Percentiles rank a stretch among this genome's conserved stretches.
phyloP scores from a whole-genome alignment of 2,797 vertebrate species.

The Anolis apletophallus region DNA sequence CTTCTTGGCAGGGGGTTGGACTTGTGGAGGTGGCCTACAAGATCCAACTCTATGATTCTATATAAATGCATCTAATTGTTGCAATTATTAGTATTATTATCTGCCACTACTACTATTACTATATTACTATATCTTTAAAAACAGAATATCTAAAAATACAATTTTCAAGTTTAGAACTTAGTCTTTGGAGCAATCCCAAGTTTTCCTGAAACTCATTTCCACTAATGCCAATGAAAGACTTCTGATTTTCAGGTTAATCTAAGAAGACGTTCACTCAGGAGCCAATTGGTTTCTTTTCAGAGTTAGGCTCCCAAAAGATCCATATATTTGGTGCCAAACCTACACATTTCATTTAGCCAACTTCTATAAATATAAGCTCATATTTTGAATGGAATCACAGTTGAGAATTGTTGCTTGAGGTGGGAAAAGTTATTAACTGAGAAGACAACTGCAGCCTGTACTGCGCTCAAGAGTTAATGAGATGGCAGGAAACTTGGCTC shows the following conservation, averaged over 20 bases:
- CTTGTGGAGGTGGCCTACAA: too few species aligned
- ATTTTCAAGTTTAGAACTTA: neutral
- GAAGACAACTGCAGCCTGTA: slow-evolving; percentile 11
- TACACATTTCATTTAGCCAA: neutral
- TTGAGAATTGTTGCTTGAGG: slow-evolving; percentile 19
- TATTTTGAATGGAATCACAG: slow-evolving; percentile 26
- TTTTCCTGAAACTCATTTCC: neutral
- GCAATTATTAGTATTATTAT: too few species aligned
- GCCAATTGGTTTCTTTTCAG: neutral
- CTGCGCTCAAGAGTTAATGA: slow-evolving; percentile 34
- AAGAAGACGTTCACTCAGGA: neutral
- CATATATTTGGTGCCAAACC: neutral
- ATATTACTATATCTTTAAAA: neutral
- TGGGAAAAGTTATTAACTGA: slow-evolving; percentile 28
- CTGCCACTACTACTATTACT: neutral
- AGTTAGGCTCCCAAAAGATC: neutral
- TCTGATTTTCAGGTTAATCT: neutral
- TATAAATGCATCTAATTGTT: too few species aligned
- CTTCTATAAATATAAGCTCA: slow-evolving; percentile 1
- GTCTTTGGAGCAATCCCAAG: neutral
- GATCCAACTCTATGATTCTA: too few species aligned
- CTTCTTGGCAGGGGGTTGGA: too few species aligned
- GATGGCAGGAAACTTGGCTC: slow-evolving; percentile 2
- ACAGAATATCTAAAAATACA: neutral
- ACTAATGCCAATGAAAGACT: neutral